These are phyloP conservation scores for Philotrypesis tridentata DNA, from an alignment of 1,140 invertebrate species.

Conservation along the genomic window DNA sequence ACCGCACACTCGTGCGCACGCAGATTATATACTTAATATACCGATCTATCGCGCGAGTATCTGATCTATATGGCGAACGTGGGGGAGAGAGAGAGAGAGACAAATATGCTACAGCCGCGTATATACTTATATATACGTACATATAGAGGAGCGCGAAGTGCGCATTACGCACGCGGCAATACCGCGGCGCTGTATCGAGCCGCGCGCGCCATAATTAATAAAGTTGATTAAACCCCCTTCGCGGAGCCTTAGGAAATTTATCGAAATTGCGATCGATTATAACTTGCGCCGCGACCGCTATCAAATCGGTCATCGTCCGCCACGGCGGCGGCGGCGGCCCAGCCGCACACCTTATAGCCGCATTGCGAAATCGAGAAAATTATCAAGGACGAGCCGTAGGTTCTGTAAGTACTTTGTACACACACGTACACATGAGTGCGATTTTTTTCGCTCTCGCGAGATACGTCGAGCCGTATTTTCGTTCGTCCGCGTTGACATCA, in stretches of 20 bases:
- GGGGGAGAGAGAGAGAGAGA: too few relatives aligned
- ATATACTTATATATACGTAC: too few relatives aligned
- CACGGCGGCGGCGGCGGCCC: too few relatives aligned
- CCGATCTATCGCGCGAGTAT: not conserved
- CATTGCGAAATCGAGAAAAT: slow-evolving; percentile 46
- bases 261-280: slow-evolving; percentile 34
- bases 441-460: slow-evolving; percentile 35
- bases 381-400: slow-evolving; percentile 23
- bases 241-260: slow-evolving; percentile 2
- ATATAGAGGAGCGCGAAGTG: too few relatives aligned
- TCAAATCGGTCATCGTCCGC: slow-evolving; percentile 35
- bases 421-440: not conserved
- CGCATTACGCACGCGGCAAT: not conserved
- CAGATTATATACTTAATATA: too few relatives aligned
- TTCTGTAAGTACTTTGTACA: too few relatives aligned
- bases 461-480: too few relatives aligned
- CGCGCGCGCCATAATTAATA: slow-evolving; percentile 32
- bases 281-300: not conserved
- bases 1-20: too few relatives aligned
- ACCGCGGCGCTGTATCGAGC: not conserved
- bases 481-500: too few relatives aligned
- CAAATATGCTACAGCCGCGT: not conserved
- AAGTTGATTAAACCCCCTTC: slow-evolving; percentile 22
- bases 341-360: not conserved
- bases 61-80: too few relatives aligned